Evolutionary conservation across 2,888 invertebrate genomes (phyloP), one percentile per base, ranked within the genome.

Genomic region (Nomada hirtipes): DNA sequence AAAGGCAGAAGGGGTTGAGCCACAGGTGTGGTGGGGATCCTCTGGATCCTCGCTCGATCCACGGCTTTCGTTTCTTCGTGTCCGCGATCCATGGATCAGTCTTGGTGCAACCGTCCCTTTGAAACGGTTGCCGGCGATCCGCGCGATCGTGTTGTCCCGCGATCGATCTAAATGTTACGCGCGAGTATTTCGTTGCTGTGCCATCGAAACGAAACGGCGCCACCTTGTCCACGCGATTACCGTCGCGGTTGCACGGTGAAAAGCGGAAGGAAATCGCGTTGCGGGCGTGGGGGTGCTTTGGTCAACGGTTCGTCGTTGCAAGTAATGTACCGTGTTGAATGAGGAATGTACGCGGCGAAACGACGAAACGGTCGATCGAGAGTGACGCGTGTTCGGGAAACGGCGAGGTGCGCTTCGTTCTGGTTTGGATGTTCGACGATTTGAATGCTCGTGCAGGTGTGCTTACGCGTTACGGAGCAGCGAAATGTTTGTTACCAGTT

Each of bases 31-130:
- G 89, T 87, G 87, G 80, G 80, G 88, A 86, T 85, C 81, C 67
- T 63, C 77, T 72, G 87, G 85, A 88, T 88, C 88, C 76, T 75
- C 60, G 84, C 55, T 79, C 86, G 86, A 85, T 85, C 82, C 76
- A 69, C 68, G 82, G 87, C 77, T 86, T 82, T 85, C 83, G 76
- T 85, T 79, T 64, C 68, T 71, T 18, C 76, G 59, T n/a, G 61
- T 59, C 59, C 59, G 20, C 89, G 90, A 88, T 88, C 86, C 87
- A 83, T 88, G 84, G 89, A 89, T 91, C 91, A 91, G 91, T 92
- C 91, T 85, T 76, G 82, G 81, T 87, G 86, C 86, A 86, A 82
- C 88, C 89, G 90, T 86, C 89, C 85, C 86, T 86, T 83, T 86
- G 85, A 67, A 42, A 61, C 64, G 86, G 86, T 86, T 74, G 75